phyloP scores from a whole-genome alignment of 2,113 vertebrate genomes.

The Prunella himalayana region DNA sequence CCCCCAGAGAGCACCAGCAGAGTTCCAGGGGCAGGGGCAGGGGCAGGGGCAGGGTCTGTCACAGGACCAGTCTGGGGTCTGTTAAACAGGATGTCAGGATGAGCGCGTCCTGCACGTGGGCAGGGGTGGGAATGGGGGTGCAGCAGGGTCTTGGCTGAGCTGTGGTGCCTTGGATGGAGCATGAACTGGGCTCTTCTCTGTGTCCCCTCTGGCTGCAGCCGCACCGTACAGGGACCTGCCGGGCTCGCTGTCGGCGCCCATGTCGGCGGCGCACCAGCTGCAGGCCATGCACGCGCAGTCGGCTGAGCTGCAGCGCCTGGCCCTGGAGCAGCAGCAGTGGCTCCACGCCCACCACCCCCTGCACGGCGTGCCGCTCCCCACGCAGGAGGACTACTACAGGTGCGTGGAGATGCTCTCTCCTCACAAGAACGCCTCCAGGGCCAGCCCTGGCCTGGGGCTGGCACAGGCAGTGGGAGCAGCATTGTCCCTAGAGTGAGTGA shows the following conservation, averaged over 20 bases:
- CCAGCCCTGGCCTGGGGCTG: background rate
- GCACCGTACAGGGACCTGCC: constrained; percentile 96
- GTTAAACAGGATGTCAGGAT: accelerated
- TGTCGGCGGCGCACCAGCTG: constrained; percentile 96
- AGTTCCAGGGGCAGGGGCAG: background rate
- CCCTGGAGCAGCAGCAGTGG: constrained; percentile 97
- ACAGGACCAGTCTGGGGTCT: background rate
- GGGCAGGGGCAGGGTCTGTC: background rate
- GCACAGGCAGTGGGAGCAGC: background rate
- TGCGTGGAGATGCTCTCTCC: background rate
- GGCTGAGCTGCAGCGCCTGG: constrained; percentile 96
- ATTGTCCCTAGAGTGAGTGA: accelerated
- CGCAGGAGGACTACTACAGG: constrained; percentile 97
- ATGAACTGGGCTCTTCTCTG: background rate
- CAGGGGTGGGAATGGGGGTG: background rate
- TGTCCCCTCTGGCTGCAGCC: constrained; percentile 66
- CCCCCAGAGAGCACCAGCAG: background rate
- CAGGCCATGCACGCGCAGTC: constrained; percentile 99
- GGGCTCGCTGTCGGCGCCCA: constrained; percentile 88
- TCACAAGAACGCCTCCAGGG: background rate
- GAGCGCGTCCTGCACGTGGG: accelerated
- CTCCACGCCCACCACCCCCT: constrained; percentile 94
- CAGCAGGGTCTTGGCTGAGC: background rate
- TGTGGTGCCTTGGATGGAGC: background rate
- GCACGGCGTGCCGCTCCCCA: constrained; percentile 77